These are phyloP conservation scores for Euura lappo DNA, from an alignment of 1,140 invertebrate species.

Conservation along the genomic window DNA sequence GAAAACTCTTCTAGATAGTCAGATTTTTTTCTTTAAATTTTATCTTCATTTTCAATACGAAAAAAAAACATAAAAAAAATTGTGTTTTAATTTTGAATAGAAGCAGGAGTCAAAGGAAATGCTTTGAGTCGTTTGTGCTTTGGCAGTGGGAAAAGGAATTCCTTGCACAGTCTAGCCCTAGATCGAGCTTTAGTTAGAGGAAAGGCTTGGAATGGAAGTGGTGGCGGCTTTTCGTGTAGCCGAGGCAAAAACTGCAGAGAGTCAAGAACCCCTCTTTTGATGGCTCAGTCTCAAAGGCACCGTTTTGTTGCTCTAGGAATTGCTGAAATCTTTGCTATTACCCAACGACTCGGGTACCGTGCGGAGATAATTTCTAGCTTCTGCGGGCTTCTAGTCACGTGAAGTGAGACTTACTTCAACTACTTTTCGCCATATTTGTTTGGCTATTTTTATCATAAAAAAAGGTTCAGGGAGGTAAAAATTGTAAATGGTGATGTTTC, in stretches of 20 bases:
- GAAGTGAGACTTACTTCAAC: no score
- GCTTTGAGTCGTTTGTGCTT: neutral
- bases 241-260: neutral
- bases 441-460: no score
- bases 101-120: neutral
- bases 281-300: neutral
- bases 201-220: constrained; percentile 5
- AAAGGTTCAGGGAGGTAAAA: no score
- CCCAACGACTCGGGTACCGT: no score
- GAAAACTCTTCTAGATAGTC: no score
- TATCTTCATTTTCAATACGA: neutral
- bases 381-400: no score
- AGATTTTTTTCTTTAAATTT: no score
- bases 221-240: neutral
- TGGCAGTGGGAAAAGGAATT: neutral
- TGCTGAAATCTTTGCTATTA: no score
- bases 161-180: neutral
- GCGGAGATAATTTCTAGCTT: no score
- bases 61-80: neutral
- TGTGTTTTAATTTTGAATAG: neutral
- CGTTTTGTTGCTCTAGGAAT: neutral
- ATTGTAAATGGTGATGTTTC: no score
- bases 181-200: neutral
- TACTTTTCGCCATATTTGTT: no score
- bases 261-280: neutral